Evolutionary conservation across 2,113 vertebrate genomes (phyloP).

Genomic region (Seriola dumerili): DNA sequence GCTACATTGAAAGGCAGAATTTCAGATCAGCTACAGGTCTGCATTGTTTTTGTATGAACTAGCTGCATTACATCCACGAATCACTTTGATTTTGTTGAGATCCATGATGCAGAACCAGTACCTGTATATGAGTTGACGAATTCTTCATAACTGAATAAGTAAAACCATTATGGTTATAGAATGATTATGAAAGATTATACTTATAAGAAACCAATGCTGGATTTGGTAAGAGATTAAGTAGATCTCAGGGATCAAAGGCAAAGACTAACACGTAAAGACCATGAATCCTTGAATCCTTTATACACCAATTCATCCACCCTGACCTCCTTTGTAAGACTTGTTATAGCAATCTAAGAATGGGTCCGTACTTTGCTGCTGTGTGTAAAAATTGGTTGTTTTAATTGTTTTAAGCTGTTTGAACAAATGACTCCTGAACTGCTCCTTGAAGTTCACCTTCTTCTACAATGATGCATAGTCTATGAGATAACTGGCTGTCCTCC

Average conservation of each 20-base stretch:
- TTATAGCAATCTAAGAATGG: neutral
- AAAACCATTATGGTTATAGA: neutral
- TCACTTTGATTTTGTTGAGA: neutral
- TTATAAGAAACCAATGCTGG: no score
- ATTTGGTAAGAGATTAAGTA: no score
- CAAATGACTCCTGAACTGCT: neutral
- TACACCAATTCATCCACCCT: neutral
- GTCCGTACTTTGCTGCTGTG: neutral
- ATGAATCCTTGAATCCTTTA: neutral
- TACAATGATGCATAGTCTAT: slow-evolving; percentile 5
- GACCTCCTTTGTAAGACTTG: neutral
- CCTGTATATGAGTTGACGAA: no score
- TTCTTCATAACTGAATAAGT: neutral
- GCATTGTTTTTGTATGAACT: no score
- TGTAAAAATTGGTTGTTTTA: neutral
- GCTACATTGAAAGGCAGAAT: no score
- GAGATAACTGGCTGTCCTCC: slow-evolving; percentile 4
- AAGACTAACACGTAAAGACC: no score
- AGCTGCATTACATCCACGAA: neutral
- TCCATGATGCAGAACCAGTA: neutral
- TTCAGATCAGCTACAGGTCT: no score
- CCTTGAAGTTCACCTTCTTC: neutral
- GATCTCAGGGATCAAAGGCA: neutral
- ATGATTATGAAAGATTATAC: neutral
- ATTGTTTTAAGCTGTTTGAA: neutral